These are phyloP conservation scores for Hemiscyllium ocellatum DNA, from an alignment of 2,113 vertebrate species.

Conservation along the genomic window DNA sequence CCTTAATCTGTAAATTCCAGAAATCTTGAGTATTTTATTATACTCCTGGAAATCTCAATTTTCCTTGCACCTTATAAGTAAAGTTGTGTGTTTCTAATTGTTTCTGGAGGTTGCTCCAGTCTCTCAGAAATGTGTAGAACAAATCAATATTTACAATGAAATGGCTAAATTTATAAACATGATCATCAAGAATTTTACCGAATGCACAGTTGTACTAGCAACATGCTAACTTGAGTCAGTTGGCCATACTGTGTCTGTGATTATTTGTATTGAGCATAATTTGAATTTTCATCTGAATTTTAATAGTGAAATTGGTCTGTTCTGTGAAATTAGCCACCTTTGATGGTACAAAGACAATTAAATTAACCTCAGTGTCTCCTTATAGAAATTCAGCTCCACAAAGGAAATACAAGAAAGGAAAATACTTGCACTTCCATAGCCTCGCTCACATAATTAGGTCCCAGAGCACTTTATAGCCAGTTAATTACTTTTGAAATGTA, in stretches of 20 bases:
- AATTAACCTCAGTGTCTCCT: not conserved
- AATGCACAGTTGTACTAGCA: not conserved
- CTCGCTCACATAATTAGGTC: not conserved
- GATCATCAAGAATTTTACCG: not conserved
- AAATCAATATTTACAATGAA: not conserved
- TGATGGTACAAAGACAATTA: not conserved
- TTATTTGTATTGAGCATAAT: not conserved
- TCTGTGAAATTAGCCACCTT: not conserved
- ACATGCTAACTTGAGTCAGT: not conserved
- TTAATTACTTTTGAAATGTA: not conserved
- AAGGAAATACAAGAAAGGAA: not conserved
- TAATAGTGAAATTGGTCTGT: not conserved
- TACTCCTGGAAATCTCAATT: not conserved
- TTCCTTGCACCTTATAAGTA: not conserved
- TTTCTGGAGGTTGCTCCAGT: not conserved
- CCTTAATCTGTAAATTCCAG: not conserved
- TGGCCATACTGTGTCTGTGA: not conserved
- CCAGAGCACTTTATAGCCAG: not conserved
- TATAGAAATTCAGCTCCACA: not conserved
- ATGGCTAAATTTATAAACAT: not conserved
- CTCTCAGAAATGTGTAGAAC: not conserved
- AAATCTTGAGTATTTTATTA: constrained; percentile 1
- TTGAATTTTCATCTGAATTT: not conserved
- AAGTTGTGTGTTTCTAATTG: too few relatives aligned
- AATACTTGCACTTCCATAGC: not conserved